Percentiles rank a stretch among this genome's conserved stretches.
These are phyloP conservation scores for Aethes cnicana DNA, from an alignment of 2,888 invertebrate genomes.

Conservation along the genomic window DNA sequence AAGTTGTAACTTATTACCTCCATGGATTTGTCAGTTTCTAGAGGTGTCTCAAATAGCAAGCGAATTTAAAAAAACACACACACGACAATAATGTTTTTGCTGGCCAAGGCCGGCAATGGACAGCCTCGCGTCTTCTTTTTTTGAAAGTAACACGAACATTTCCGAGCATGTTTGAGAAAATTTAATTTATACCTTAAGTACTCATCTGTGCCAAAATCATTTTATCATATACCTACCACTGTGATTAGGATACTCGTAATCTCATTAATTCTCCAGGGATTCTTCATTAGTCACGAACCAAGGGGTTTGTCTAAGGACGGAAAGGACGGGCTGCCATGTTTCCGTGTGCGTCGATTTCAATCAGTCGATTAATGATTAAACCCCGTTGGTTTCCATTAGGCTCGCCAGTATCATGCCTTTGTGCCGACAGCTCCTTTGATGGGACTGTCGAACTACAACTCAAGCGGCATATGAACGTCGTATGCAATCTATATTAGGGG, in stretches of 20 bases:
- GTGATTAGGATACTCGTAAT: conserved; percentile 51
- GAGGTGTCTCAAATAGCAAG: no score
- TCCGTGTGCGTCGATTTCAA: conserved; percentile 67
- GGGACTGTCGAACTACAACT: conserved; percentile 2
- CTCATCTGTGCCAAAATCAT: conserved; percentile 12
- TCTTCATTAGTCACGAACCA: conserved; percentile 67
- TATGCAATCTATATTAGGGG: not conserved
- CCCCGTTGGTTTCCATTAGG: conserved; percentile 36
- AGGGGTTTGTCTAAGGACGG: conserved; percentile 51
- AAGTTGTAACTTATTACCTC: no score
- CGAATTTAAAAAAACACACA: no score
- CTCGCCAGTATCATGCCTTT: conserved; percentile 26
- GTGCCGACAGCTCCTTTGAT: conserved; percentile 25
- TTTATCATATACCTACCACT: conserved; percentile 37
- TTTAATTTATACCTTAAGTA: not conserved
- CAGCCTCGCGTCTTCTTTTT: no score
- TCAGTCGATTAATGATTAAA: conserved; percentile 53
- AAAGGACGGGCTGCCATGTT: conserved; percentile 53
- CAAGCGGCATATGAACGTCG: not conserved
- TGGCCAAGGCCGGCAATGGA: no score
- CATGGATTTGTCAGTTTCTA: no score
- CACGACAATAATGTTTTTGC: no score
- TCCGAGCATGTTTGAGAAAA: no score
- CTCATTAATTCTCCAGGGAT: conserved; percentile 54
- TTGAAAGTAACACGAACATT: no score